phyloP scores from a whole-genome alignment of 2,888 invertebrate genomes.

The Orchestes rusci region DNA sequence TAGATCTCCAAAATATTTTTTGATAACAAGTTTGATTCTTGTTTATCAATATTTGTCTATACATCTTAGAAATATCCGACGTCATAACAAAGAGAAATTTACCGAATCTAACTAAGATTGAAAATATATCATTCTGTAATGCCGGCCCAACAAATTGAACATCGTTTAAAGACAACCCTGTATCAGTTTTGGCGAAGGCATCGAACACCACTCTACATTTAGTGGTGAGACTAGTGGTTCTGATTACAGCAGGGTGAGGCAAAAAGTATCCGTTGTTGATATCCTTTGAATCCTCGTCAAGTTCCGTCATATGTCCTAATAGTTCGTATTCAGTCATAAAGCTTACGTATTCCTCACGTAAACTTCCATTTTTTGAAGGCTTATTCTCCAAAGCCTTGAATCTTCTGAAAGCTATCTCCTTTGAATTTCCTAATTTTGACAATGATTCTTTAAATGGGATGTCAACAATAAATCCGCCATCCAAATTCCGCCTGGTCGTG shows the following conservation, averaged over 20 bases:
- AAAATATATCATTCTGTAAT: conserved; percentile 3
- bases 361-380: conserved; percentile 6
- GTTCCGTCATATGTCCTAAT: conserved; percentile 18
- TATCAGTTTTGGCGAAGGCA: background rate
- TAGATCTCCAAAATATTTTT: too few relatives aligned
- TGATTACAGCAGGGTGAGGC: background rate
- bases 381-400: conserved; percentile 16
- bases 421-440: conserved; percentile 12
- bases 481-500: background rate
- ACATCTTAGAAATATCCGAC: conserved; percentile 4
- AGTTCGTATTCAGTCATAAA: conserved; percentile 22
- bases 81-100: background rate
- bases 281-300: background rate
- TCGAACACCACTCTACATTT: conserved; percentile 5
- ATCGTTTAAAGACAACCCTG: conserved; percentile 1
- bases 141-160: conserved; percentile 3
- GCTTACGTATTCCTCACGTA: conserved; percentile 14
- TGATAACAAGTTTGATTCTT: background rate
- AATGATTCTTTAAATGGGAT: conserved; percentile 15
- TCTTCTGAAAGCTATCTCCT: conserved; percentile 13
- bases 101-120: conserved; percentile 2
- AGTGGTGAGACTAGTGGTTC: background rate
- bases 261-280: background rate
- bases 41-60: conserved; percentile 1
- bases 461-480: conserved; percentile 16